Evolutionary conservation across 1,140 invertebrate species (phyloP), one percentile per base, ranked within the genome.

Genomic region (Pristionchus pacificus): DNA sequence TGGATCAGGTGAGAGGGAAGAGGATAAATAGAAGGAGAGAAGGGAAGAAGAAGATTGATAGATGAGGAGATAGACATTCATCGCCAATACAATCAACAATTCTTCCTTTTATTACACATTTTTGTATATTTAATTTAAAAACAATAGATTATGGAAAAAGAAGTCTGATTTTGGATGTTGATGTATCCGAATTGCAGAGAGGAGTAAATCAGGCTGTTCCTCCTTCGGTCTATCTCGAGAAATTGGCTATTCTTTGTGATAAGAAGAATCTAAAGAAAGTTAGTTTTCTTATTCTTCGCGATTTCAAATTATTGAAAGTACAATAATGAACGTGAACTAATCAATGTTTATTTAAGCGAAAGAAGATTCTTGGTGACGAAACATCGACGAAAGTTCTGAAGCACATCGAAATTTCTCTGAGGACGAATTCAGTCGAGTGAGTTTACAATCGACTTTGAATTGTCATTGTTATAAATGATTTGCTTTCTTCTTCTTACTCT

Each of bases 361-460:
- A 94, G 84, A 97, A 97, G 89, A 92, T 94, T 88, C 90, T 97
- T 25, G 92, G 93, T 55, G 93, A 97, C 84, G 93, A 93, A 13
- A 97, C 95, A 60, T 98, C 95, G 27, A 98, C 96, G 28, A 94
- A 97, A 88, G 93, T 98, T 72, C 87, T 98, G 31, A 88, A 95
- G 81, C 95, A 98, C 87, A 88, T 99, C 77, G 95, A 98, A 88
- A 98, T 98, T 82, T 98, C 96, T 13, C 86, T 99, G 68, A 89
- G 96, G 78, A 98, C 96, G 60, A 98, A 98, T 88, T 93, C 96
- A 84, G 98, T 99, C 82, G 95, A 98, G 87, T 71, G 25, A 65
- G 68, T 70, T 64, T 29, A 0, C 28, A 57, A 31, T 1, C 14
- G 59, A 0, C 31, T 2, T 0, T 55, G 28, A 33, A 32, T 27